Base-by-base conservation (phyloP, 2,113 vertebrate species). In the Brachypteracias leptosomus region DNA sequence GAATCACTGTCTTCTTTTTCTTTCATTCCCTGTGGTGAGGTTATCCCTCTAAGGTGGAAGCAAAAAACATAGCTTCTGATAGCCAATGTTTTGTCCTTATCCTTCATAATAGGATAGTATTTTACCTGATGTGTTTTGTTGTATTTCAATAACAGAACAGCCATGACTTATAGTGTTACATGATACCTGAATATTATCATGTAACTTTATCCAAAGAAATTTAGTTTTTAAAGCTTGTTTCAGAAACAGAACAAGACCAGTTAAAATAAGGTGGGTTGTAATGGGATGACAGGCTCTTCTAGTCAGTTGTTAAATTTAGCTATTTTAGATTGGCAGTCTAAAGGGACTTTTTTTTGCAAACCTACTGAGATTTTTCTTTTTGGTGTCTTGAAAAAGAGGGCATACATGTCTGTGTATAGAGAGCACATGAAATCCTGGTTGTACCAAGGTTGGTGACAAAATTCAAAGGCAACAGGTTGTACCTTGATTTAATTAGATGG, bases 91-190 rank as follows among this genome's bases (percentile, higher is more conserved):
- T 78, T 81, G 13, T 70, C 46, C 31, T 61, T 73, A 25, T 35
- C n/a, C 24, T 93, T 84, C 0, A 0, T 44, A 77, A 57, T 1
- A 38, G 6, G 16, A 38, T 9, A 55, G 5, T 18, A 44, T 70
- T 61, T 68, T 57, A 70, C 12, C 8, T 0, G 0, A 16, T 57
- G 3, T n/a, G 1, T 28, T 54, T 20, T 33, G 28, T 28, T 81
- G 3, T 12, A 87, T 62, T 68, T 77, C 29, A 25, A 1, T 44
- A 52, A 42, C 2, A 66, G 17, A 70, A 57, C 7, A 67, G 5
- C 4, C 15, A 10, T 15, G 2, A 47, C 11, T 49, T 44, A 12
- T 6, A 54, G 31, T 0, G 2, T 63, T 54, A 40, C 16, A 11
- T 52, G 13, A 24, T 46, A 67, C 33, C 29, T 85, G 0, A 5